Evolutionary conservation across 2,888 invertebrate species (phyloP).

Genomic region (Hypomecis punctinalis): DNA sequence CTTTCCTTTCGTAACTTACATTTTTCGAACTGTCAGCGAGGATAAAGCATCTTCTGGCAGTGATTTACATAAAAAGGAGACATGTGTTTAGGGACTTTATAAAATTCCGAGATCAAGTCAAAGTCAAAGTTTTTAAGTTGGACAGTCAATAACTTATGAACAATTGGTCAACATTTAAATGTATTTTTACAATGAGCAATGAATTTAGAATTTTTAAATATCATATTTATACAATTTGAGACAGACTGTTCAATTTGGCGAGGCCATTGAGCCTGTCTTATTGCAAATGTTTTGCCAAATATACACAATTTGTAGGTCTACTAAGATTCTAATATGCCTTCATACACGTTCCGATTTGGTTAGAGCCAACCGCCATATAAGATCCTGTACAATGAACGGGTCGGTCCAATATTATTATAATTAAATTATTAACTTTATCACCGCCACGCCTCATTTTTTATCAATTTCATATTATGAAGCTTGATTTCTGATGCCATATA

Average conservation of each 20-base stretch:
- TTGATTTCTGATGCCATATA: too few species aligned
- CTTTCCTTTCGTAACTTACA: conserved; percentile 17
- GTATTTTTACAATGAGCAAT: conserved; percentile 54
- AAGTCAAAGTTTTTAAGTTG: conserved; percentile 21
- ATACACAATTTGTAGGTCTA: conserved; percentile 1
- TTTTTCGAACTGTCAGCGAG: conserved; percentile 6
- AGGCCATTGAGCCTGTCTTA: conserved; percentile 18
- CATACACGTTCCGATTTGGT: too few species aligned
- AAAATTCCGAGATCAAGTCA: conserved; percentile 33
- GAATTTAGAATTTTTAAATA: conserved; percentile 46
- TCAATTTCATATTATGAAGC: too few species aligned
- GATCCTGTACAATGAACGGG: too few species aligned
- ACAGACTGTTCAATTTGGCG: conserved; percentile 33
- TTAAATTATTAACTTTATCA: too few species aligned
- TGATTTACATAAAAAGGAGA: conserved; percentile 40
- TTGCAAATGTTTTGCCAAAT: conserved; percentile 14
- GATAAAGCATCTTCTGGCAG: conserved; percentile 56
- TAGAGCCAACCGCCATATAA: too few species aligned
- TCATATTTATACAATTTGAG: conserved; percentile 37
- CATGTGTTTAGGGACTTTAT: conserved; percentile 16
- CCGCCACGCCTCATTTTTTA: too few species aligned
- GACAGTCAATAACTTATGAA: conserved; percentile 35
- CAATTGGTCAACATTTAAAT: conserved; percentile 48
- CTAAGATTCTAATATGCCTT: neutral
- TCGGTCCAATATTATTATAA: too few species aligned